Base-by-base conservation (phyloP, 2,888 invertebrate genomes). In the Quadroppia sp. region DNA sequence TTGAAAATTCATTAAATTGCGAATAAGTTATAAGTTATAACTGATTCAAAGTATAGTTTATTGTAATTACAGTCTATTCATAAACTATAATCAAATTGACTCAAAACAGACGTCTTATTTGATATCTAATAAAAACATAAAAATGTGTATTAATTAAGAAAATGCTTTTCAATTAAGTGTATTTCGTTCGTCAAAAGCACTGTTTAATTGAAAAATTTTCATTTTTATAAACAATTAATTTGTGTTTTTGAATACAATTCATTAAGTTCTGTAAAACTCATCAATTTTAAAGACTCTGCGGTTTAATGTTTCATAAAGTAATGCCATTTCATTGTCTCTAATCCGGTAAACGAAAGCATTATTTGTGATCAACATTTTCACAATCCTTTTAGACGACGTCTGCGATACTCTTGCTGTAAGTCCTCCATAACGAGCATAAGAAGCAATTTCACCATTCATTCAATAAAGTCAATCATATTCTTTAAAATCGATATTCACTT, bases 161-260 rank as follows among this genome's bases (percentile, higher is more conserved):
- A 23, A 53, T 53, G n/a, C 53, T 20, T 23, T 53, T 53, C 53
- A 53, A 53, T 53, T 53, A 53, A 53, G n/a, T 53, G 53, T 23
- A 53, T 53, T 6, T 13, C 15, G n/a, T n/a, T 45, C 45, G 13
- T 13, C 13, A 45, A 45, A 45, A 2, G n/a, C 45, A 45, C 45
- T 45, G 15, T 45, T 45, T 45, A n/a, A 13, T 45, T n/a, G 6
- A 40, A n/a, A n/a, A n/a, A n/a, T n/a, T n/a, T n/a, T n/a, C n/a
- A 45, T 45, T 45, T 40, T 45, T 45, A n/a, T 45, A 17, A 45
- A 17, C 13, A 45, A 45, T 45, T 45, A 45, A 17, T 45, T 45
- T 45, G 13, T 13, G 3, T 45, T 45, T 45, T 17, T 17, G n/a
- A 17, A 45, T 45, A 17, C 45, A 45, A 6, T 45, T 45, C 45